These are phyloP conservation scores for Erethizon dorsatum DNA, from an alignment of 2,797 vertebrate species.

Conservation along the genomic window DNA sequence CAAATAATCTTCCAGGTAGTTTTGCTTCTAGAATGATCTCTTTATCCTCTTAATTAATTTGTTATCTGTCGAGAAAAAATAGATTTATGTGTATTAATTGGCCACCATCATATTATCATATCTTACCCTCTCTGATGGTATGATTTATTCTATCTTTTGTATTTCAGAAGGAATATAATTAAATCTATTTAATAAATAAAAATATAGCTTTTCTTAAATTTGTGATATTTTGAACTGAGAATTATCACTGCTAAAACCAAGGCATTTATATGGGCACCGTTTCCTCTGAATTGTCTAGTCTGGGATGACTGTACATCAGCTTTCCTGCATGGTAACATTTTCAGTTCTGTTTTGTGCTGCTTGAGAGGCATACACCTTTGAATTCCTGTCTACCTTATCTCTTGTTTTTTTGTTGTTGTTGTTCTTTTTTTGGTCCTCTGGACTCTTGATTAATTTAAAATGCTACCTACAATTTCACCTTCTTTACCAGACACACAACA, in stretches of 20 bases:
- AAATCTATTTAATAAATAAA: conserved; percentile 83
- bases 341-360: conserved; percentile 59
- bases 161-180: conserved; percentile 82
- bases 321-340: conserved; percentile 47
- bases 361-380: conserved; percentile 6
- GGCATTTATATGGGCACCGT: neutral
- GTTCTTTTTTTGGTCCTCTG: conserved; percentile 26
- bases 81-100: conserved; percentile 78
- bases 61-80: conserved; percentile 82
- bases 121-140: conserved; percentile 74
- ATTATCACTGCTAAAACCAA: conserved; percentile 67
- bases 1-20: conserved; percentile 85
- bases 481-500: neutral
- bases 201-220: conserved; percentile 74
- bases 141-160: conserved; percentile 84
- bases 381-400: neutral
- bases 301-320: conserved; percentile 24
- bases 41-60: conserved; percentile 78
- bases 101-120: conserved; percentile 75
- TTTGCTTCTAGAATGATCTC: conserved; percentile 83
- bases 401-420: neutral
- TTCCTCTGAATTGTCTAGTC: conserved; percentile 13
- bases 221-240: conserved; percentile 76
- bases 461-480: conserved; percentile 42
- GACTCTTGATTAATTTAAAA: conserved; percentile 48